These are phyloP conservation scores for Xenentodon cancila DNA, from an alignment of 2,797 vertebrate species.

Conservation along the genomic window DNA sequence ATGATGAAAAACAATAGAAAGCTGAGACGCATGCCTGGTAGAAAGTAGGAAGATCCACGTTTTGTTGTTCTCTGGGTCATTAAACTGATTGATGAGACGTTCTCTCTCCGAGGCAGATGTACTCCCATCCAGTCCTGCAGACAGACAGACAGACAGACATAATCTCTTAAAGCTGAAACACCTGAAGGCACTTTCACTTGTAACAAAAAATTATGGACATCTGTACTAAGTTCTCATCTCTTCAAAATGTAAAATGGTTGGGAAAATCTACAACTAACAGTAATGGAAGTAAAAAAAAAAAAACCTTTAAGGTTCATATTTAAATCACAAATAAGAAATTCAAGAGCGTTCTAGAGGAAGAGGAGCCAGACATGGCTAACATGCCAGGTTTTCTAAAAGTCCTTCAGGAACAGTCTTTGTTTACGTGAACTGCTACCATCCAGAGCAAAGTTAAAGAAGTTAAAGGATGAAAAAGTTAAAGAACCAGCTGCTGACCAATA, in stretches of 20 bases:
- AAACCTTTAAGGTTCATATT: background rate
- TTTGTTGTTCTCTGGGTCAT: slow-evolving; percentile 89
- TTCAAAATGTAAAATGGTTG: background rate
- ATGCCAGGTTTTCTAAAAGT: too few relatives aligned
- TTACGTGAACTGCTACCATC: too few relatives aligned
- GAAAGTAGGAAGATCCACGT: slow-evolving; percentile 95
- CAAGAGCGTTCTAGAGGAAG: too few relatives aligned
- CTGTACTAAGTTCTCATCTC: background rate
- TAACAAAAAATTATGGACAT: background rate
- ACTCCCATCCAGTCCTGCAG: slow-evolving; percentile 94
- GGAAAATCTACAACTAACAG: background rate
- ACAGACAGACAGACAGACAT: slow-evolving; percentile 44
- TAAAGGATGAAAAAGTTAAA: too few relatives aligned
- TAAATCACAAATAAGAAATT: background rate
- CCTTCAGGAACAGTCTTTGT: too few relatives aligned
- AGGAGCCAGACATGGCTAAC: too few relatives aligned
- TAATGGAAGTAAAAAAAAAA: background rate
- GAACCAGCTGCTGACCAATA: too few relatives aligned
- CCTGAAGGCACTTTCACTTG: background rate
- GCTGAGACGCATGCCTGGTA: slow-evolving; percentile 85
- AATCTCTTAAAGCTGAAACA: slow-evolving; percentile 11
- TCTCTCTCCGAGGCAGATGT: slow-evolving; percentile 96
- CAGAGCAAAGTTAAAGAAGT: too few relatives aligned
- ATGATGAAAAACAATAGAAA: background rate
- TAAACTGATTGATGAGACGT: slow-evolving; percentile 97